These are phyloP conservation scores for Heptranchias perlo DNA, from an alignment of 2,113 vertebrate species.

Conservation along the genomic window DNA sequence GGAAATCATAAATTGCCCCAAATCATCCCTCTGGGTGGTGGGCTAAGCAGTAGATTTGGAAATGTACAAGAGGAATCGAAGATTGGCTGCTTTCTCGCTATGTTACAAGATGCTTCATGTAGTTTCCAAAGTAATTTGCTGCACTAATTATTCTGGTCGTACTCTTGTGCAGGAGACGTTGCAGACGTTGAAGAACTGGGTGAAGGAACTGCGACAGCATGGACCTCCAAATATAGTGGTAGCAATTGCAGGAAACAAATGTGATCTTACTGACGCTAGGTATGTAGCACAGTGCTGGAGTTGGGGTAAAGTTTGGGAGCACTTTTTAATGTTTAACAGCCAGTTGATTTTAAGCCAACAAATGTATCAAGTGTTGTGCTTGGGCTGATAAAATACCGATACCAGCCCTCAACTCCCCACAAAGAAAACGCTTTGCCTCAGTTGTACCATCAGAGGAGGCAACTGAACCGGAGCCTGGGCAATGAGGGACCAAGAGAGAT, in stretches of 20 bases:
- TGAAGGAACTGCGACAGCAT: conserved; percentile 91
- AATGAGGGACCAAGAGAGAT: neutral
- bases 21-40: neutral
- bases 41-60: neutral
- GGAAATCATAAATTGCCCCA: neutral
- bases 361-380: neutral
- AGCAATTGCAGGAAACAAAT: conserved; percentile 95
- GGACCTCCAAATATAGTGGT: conserved; percentile 95
- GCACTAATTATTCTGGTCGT: neutral
- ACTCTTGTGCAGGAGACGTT: conserved; percentile 76
- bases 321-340: neutral
- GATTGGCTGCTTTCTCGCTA: neutral
- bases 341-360: neutral
- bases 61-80: neutral
- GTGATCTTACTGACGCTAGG: conserved; percentile 89
- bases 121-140: neutral
- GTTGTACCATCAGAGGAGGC: neutral
- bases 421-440: neutral
- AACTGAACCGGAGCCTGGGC: neutral
- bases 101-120: neutral
- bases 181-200: conserved; percentile 94
- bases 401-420: neutral
- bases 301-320: neutral
- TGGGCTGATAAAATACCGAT: neutral
- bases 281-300: conserved; percentile 44